Evolutionary conservation across 1,140 invertebrate species (phyloP).

Genomic region (Drosophila biarmipes): DNA sequence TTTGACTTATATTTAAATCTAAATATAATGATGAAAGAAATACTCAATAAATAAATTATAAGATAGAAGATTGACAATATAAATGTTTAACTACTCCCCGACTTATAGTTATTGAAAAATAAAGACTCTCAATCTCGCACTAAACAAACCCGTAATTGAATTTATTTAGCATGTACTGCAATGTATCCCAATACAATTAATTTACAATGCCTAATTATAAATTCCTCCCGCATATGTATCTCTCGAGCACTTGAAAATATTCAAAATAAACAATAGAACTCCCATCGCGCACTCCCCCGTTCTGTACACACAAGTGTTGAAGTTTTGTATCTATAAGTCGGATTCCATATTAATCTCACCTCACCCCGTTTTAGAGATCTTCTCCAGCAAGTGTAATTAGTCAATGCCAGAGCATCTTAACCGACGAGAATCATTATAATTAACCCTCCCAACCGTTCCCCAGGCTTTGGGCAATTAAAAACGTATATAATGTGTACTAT

Average conservation of each 20-base stretch:
- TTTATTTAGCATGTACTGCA: not conserved
- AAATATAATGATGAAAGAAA: not conserved
- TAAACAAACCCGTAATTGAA: too few species aligned
- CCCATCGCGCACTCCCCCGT: constrained; percentile 4
- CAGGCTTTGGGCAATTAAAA: constrained; percentile 34
- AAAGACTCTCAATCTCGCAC: not conserved
- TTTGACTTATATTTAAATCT: not conserved
- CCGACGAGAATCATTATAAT: constrained; percentile 63
- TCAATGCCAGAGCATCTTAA: constrained; percentile 42
- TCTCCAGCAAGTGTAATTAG: constrained; percentile 28
- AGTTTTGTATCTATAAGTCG: too few species aligned
- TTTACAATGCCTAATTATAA: constrained; percentile 27
- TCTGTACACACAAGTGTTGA: not conserved
- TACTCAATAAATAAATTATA: too few species aligned
- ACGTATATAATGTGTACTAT: constrained; percentile 22
- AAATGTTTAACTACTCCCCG: too few species aligned
- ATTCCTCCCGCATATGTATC: constrained; percentile 20
- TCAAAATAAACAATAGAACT: constrained; percentile 26
- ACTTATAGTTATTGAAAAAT: not conserved
- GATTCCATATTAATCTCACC: constrained; percentile 22
- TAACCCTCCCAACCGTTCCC: constrained; percentile 68
- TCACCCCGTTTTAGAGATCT: constrained; percentile 14
- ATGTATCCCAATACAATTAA: constrained; percentile 1
- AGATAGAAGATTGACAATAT: too few species aligned
- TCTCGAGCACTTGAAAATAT: not conserved